phyloP scores from a whole-genome alignment of 2,888 invertebrate genomes.

The Reticulitermes lucifugus region DNA sequence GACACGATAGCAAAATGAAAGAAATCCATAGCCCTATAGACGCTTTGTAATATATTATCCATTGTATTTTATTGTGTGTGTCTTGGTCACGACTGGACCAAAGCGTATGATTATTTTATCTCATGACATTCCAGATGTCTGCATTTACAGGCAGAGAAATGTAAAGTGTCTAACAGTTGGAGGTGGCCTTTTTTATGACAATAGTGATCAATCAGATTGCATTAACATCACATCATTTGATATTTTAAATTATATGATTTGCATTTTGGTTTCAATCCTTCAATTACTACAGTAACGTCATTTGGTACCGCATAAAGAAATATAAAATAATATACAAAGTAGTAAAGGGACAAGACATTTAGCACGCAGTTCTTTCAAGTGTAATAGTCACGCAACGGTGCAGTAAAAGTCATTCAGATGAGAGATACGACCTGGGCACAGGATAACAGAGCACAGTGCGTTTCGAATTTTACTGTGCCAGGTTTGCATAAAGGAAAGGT shows the following conservation, averaged over 20 bases:
- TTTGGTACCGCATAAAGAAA: background rate
- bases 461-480: too few species aligned
- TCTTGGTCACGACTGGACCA: slow-evolving; percentile 4
- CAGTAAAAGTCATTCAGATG: too few species aligned
- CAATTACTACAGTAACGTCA: background rate
- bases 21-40: background rate
- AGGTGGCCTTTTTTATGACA: background rate
- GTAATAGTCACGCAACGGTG: too few species aligned
- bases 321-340: background rate
- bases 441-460: too few species aligned
- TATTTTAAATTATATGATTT: slow-evolving; percentile 4
- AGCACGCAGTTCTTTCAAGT: too few species aligned
- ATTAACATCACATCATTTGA: background rate
- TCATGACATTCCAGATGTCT: background rate
- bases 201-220: background rate
- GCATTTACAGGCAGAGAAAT: background rate
- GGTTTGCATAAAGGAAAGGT: too few species aligned
- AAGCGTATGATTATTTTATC: background rate
- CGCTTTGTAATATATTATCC: background rate
- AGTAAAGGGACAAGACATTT: background rate
- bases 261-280: background rate
- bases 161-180: background rate
- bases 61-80: background rate
- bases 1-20: slow-evolving; percentile 16
- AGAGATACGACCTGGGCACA: too few species aligned